Evolutionary conservation across 2,888 invertebrate species (phyloP), one percentile per base, ranked within the genome.

Genomic region (Timandra comae): DNA sequence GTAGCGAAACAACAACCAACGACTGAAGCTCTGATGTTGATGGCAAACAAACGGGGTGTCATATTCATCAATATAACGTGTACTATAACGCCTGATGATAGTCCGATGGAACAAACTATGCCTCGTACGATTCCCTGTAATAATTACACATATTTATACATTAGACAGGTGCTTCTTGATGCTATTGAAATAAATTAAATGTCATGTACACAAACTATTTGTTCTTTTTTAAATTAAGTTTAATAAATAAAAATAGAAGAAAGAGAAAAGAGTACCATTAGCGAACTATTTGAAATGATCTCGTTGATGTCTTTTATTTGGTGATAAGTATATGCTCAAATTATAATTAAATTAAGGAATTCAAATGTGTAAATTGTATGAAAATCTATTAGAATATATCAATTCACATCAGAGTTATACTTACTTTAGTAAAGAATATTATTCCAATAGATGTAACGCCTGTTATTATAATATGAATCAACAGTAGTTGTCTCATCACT

Each of bases 31-130:
- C 84, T 53, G 24, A 79, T 58, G 30, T 77, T 77, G 12, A 68
- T 67, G 2, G 79, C 74, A 36, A 79, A 76, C 3, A 80, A 46
- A 1, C 82, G 63, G 10, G 81, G 74, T 2, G 77, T 79, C 11
- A 81, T 63, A 39, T 62, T 78, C 1, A 81, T 45, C 2, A 79
- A 52, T 22, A 80, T 38, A 3, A 64, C 64, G 22, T 76, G 65
- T 1, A 56, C 66, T 5, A 75, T 46, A 8, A 78, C 41, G 4
- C 73, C 71, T 21, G 69, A 64, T 11, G 69, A 63, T 22, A 81
- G 41, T 3, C 76, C 68, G 2, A 74, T 42, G 5, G 70, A 60
- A 7, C 64, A 60, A 6, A 74, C 29, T 5, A 71, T 30, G 32
- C 56, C 58, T 3, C 45, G 43, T 4, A 53, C 31, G 11, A 50